Conservation (phyloP, 1,140 invertebrate species). For the Tetramorium alpestre region DNA sequence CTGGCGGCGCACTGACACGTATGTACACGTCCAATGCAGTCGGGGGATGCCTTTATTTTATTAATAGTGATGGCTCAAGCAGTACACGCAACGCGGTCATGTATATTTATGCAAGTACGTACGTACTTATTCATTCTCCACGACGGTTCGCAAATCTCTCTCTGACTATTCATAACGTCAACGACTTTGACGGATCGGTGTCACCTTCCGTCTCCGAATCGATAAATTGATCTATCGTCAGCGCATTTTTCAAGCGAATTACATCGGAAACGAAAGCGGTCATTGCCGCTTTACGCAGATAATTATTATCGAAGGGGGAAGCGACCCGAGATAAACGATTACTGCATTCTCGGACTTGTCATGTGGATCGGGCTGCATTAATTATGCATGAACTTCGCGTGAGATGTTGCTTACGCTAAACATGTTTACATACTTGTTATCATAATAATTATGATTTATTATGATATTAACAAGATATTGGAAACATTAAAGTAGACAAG, state of each 20-base stretch:
- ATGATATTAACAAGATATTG: not conserved
- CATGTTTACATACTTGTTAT: not conserved
- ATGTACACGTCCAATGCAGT: constrained; percentile 21
- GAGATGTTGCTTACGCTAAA: not conserved
- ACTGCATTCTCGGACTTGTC: not conserved
- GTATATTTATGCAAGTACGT: constrained; percentile 77
- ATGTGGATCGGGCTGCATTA: not conserved
- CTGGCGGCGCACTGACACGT: constrained; percentile 45
- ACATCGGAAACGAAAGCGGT: not conserved
- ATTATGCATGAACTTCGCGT: not conserved
- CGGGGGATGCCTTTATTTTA: constrained; percentile 79
- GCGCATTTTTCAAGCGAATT: not conserved
- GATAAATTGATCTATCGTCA: constrained; percentile 37
- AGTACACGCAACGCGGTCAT: constrained; percentile 69
- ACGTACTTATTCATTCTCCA: constrained; percentile 79
- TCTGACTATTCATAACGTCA: constrained; percentile 76
- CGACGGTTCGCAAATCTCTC: constrained; percentile 68
- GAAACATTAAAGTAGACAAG: not conserved
- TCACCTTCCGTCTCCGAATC: constrained; percentile 62
- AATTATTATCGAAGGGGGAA: constrained; percentile 35
- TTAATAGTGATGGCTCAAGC: constrained; percentile 81
- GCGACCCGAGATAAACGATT: not conserved
- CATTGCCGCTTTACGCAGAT: not conserved
- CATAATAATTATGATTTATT: constrained; percentile 1
- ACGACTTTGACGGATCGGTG: constrained; percentile 19